Percentiles rank a stretch among this genome's conserved stretches.
Evolutionary conservation across 1,140 invertebrate genomes (phyloP).

Genomic region (Magallana angulata): DNA sequence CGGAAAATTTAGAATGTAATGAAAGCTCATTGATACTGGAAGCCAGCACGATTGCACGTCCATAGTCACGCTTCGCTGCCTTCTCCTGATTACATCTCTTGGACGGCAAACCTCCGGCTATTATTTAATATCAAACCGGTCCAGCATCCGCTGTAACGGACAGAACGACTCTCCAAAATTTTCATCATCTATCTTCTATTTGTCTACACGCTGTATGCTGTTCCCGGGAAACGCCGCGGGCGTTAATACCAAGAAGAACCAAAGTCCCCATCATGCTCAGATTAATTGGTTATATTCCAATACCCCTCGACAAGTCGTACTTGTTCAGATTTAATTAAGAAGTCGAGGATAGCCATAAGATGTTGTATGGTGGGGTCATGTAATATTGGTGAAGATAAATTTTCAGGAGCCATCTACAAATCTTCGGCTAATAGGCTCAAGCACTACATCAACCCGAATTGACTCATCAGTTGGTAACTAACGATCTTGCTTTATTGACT

Average conservation of each 20-base stretch:
- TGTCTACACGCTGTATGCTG: slow-evolving; percentile 48
- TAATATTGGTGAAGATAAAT: slow-evolving; percentile 29
- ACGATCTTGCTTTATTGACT: slow-evolving; percentile 13
- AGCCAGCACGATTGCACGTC: slow-evolving; percentile 59
- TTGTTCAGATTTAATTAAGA: slow-evolving; percentile 38
- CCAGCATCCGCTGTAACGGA: slow-evolving; percentile 43
- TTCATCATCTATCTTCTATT: slow-evolving; percentile 57
- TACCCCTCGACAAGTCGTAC: slow-evolving; percentile 31
- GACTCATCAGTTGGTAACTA: slow-evolving; percentile 32
- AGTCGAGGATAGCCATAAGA: slow-evolving; percentile 35
- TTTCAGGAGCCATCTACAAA: slow-evolving; percentile 32
- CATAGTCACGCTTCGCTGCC: slow-evolving; percentile 51
- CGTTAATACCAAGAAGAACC: slow-evolving; percentile 17
- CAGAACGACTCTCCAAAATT: slow-evolving; percentile 39
- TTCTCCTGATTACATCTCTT: slow-evolving; percentile 50
- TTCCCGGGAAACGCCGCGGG: slow-evolving; percentile 35
- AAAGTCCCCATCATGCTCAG: slow-evolving; percentile 19
- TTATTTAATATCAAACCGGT: slow-evolving; percentile 56
- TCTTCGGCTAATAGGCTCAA: slow-evolving; percentile 30
- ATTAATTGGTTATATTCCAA: slow-evolving; percentile 38
- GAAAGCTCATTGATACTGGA: slow-evolving; percentile 61
- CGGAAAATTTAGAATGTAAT: slow-evolving; percentile 62
- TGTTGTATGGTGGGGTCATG: slow-evolving; percentile 24
- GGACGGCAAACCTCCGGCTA: slow-evolving; percentile 56
- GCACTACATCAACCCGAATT: slow-evolving; percentile 30